Evolutionary conservation across 2,797 vertebrate species (phyloP), one percentile per base, ranked within the genome.

Genomic region (Danio kyathit): DNA sequence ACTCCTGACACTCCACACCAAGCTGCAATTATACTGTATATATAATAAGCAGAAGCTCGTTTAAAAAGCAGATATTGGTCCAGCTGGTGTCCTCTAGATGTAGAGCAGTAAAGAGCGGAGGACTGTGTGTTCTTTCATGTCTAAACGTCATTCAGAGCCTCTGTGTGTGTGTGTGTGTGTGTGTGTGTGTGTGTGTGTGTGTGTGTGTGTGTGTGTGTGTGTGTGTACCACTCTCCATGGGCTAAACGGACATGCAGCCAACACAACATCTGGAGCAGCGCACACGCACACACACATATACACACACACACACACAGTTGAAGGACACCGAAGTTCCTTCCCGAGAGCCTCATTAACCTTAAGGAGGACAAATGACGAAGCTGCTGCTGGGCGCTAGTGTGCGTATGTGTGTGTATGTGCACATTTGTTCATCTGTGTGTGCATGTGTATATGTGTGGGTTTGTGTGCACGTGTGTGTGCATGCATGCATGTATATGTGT

Each of bases 231-330:
- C 54, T 29, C 79, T 17, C 6, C 44, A 43, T 60, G 72, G 49
- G 63, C 5, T 7, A 17, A 16, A 21, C 43, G 48, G 21, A 52
- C 65, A 57, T 19, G 74, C 38, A 51, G 82, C 65, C 71, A 80
- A 51, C 40, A 63, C 46, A 75, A 75, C 82, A 83, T 74, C 76
- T 79, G 70, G 14, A 79, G 21, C 41, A 13, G 10, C 5, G 29
- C 7, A 52, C n/a, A n/a, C n/a, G n/a, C n/a, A n/a, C n/a, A n/a
- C n/a, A n/a, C n/a, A n/a, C n/a, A n/a, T n/a, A n/a, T n/a, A n/a
- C n/a, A n/a, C n/a, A n/a, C n/a, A n/a, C n/a, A n/a, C n/a, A 60
- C 54, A 17, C 59, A 19, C 0, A 14, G 52, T 56, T 19, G 40
- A 74, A 80, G 51, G 72, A 10, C 59, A 67, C 12, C 21, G 4